Evolutionary conservation across 2,888 invertebrate species (phyloP), one percentile per base, ranked within the genome.

Genomic region (Melieria crassipennis): DNA sequence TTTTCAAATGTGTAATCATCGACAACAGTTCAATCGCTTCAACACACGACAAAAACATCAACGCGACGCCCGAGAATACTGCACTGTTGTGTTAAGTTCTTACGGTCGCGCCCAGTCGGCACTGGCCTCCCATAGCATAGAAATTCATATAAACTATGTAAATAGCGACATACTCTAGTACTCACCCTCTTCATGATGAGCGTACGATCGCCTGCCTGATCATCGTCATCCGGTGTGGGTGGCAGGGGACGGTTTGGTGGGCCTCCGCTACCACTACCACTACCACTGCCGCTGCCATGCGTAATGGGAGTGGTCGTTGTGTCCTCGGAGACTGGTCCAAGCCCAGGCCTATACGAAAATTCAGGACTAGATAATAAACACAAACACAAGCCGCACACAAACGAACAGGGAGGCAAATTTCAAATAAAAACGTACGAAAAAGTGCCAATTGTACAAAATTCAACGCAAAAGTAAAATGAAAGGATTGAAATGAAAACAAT

Each of bases 141-240:
- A 2, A 30, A 30, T 30, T 30, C 30, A 30, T 30, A 30, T 30
- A 30, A 30, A 30, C 30, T 30, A 30, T 30, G 30, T 30, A 30
- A 30, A 30, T 30, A 30, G 30, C 30, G 30, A 30, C 30, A 30
- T 30, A 30, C 30, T 55, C 13, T 16, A 11, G n/a, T 64, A 91
- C 94, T 92, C 87, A 96, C 96, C 92, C 96, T 90, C 88, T 96
- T 92, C 90, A 96, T 93, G 84, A 97, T 96, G 87, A 97, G 91
- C 72, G 97, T 97, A 83, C 95, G 91, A 87, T 96, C 96, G 70
- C 93, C 92, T 75, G 89, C 88, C 81, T 89, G 90, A 87, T 93
- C 93, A 86, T 95, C 95, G 84, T 97, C 97, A 86, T 96, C 97
- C 56, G 97, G 97, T 67, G 97, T 97, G 65, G 97, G 97, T 70